Percentiles rank a stretch among this genome's conserved stretches.
Conservation (phyloP, 2,113 vertebrate species). For the Oryzias woworae region DNA sequence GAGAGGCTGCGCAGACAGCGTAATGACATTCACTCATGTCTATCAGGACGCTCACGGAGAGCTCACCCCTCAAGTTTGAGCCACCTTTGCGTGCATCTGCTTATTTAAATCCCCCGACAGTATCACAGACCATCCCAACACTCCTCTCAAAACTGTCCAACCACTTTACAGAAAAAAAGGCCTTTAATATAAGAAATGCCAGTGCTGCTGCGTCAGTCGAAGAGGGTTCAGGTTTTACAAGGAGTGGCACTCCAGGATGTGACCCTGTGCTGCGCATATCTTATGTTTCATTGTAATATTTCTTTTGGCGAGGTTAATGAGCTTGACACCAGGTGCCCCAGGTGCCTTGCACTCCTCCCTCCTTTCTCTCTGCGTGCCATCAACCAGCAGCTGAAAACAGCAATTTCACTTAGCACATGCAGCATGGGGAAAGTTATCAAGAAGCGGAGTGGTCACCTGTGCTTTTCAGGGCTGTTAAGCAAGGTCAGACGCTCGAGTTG, state of each 20-base stretch:
- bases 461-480: constrained; percentile 80
- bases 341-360: constrained; percentile 41
- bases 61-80: constrained; percentile 30
- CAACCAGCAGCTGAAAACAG: constrained; percentile 57
- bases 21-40: constrained; percentile 51
- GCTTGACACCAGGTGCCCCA: constrained; percentile 63
- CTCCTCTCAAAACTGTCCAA: constrained; percentile 31
- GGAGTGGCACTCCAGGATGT: constrained; percentile 64
- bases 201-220: constrained; percentile 57
- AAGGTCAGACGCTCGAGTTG: constrained; percentile 85
- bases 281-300: constrained; percentile 61
- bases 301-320: constrained; percentile 71
- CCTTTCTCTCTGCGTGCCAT: constrained; percentile 44
- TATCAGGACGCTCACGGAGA: constrained; percentile 23
- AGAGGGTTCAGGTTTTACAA: constrained; percentile 62
- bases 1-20: constrained; percentile 40
- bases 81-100: constrained; percentile 35
- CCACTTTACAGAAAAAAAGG: constrained; percentile 45
- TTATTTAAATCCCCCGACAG: constrained; percentile 54
- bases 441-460: constrained; percentile 81
- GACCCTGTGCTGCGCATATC: constrained; percentile 57
- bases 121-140: constrained; percentile 46
- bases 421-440: constrained; percentile 78
- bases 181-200: constrained; percentile 62
- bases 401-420: constrained; percentile 48